Evolutionary conservation across 2,797 vertebrate species (phyloP), one percentile per base, ranked within the genome.

Genomic region (Pelodytes ibericus): DNA sequence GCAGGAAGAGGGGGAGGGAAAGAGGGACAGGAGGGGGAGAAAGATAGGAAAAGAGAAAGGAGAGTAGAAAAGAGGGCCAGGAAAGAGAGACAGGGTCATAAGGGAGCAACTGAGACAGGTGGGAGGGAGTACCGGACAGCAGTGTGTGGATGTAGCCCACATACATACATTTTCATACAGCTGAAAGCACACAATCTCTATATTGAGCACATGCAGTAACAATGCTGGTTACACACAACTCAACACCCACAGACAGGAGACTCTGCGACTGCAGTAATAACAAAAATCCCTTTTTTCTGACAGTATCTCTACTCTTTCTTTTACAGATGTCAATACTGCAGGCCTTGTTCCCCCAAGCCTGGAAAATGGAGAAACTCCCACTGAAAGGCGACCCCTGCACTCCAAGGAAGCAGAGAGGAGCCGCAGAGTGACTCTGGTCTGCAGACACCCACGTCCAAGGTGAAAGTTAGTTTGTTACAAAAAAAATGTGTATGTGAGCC

Each of bases 371-470:
- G 77, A 79, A 26, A 30, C 64, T 33, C 64, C 77, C 51, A 7
- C 44, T 62, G 77, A 79, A 60, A 79, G 72, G 36, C 57, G 30
- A 33, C 65, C 44, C 24, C 44, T 62, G 9, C 71, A 74, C 36
- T 22, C 64, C 51, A 73, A 79, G 64, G 77, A 79, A 47, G 24
- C 58, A 25, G 77, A 79, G 25, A 73, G 77, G 41, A 31, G 71
- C 16, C 77, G 71, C 71, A 73, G 71, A 79, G 77, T 79, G 64
- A 79, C 63, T n/a, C 64, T 73, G 65, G 58, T 41, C 29, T 79
- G 77, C 65, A 79, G 77, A 74, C 71, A 79, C 64, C 77, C 71
- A 29, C 77, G 77, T 36, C 30, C 71, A 44, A 73, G 77, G 77
- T 79, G 58, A 79, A 61, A 1, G 25, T 47, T 7, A 41, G 22